Evolutionary conservation across 2,888 invertebrate genomes (phyloP), one percentile per base, ranked within the genome.

Genomic region (Nemotelus pantherinus): DNA sequence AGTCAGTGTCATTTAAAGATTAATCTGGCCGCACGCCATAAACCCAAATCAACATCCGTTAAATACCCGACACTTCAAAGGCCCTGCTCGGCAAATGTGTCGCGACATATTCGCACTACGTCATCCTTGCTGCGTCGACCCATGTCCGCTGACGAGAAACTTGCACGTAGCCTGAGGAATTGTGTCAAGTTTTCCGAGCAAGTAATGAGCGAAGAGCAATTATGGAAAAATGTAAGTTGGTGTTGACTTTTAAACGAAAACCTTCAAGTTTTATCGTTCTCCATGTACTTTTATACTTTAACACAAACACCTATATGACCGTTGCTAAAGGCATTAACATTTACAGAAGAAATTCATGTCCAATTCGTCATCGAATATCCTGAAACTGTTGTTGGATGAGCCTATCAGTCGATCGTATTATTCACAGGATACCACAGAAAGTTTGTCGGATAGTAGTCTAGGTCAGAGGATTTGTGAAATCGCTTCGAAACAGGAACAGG

Each of bases 351-450:
- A 77, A 63, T 78, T 83, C 70, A 80, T 82, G 58, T 82, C 83
- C 2, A 81, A 84, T 1, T 86, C 87, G 0, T 87, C 87, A 3
- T 86, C 87, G 50, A 86, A 85, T 81, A 78, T 87, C n/a, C 81
- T 87, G 0, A 87, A 86, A 77, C 80, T 86, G 0, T 80, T 87
- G 64, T 77, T 87, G 64, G 85, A 86, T 58, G 86, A 87, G 79
- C 87, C 87, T 43, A 87, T 87, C 43, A 87, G 87, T 82, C 85
- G 89, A 85, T 89, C 89, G 84, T 90, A 90, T 88, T 84, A 85
- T 79, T 84, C 87, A 85, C 83, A 83, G 43, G 78, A 82, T 77
- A 25, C 25, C 25, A 78, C 74, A 60, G 81, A 76, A 55, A 71
- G 48, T 50, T 53, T 39, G 53, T 77, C 78, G 41, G 63, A 70